Conservation (phyloP, 2,113 vertebrate species). For the Colinus virginianus region DNA sequence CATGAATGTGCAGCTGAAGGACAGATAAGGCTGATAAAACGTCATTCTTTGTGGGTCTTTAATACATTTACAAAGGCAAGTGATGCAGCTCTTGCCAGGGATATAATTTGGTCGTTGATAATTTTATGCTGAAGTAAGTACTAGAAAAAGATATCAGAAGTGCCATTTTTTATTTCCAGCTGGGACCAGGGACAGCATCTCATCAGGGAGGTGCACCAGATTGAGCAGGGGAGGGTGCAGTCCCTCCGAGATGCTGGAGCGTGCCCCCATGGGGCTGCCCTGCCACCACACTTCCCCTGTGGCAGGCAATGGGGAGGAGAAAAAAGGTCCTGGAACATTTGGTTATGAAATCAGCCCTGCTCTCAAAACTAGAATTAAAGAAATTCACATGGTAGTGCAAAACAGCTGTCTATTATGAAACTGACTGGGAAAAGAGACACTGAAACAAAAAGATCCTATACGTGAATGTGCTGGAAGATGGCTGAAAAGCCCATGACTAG, state of each 20-base stretch:
- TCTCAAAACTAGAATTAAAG: background rate
- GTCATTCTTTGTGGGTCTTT: background rate
- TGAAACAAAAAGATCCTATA: background rate
- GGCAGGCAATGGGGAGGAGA: background rate
- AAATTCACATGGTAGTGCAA: background rate
- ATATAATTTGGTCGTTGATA: background rate
- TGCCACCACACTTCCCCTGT: background rate
- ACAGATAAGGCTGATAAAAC: background rate
- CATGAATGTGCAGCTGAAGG: conserved; percentile 15
- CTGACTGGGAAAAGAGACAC: background rate
- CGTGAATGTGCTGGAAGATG: background rate
- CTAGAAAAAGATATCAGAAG: background rate
- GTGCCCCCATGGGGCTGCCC: background rate
- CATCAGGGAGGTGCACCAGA: background rate
- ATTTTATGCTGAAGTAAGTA: background rate
- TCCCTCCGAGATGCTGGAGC: background rate
- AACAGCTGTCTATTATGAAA: background rate
- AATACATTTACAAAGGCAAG: conserved; percentile 26
- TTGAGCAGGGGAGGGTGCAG: background rate
- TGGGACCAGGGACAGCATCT: background rate
- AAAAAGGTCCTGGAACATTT: background rate
- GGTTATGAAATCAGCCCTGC: background rate
- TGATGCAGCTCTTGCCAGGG: background rate
- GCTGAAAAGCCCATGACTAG: background rate
- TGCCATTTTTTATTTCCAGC: background rate